These are phyloP conservation scores for Thera obeliscata DNA, from an alignment of 2,888 invertebrate species.

Conservation along the genomic window DNA sequence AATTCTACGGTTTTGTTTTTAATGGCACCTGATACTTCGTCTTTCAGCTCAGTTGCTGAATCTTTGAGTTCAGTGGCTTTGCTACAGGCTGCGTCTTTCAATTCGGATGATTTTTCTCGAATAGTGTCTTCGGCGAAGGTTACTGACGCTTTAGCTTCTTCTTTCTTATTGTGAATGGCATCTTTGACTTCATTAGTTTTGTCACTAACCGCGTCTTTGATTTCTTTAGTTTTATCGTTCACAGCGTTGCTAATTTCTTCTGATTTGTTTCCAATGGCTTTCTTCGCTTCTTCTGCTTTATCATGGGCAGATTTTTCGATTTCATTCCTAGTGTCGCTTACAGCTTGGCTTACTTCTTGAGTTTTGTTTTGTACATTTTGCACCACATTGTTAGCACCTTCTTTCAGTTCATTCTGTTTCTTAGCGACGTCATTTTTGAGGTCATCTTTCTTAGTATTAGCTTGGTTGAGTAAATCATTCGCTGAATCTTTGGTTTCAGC, in stretches of 20 bases:
- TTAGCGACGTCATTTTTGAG: constrained; percentile 58
- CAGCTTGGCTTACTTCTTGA: constrained; percentile 53
- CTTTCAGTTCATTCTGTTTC: constrained; percentile 60
- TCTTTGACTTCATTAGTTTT: constrained; percentile 41
- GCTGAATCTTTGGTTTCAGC: constrained; percentile 69
- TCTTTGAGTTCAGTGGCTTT: constrained; percentile 50
- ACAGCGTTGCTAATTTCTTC: constrained; percentile 52
- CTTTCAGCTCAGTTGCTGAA: constrained; percentile 40
- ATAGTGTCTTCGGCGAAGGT: constrained; percentile 44
- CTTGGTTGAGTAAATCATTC: constrained; percentile 65
- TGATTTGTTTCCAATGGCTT: constrained; percentile 47
- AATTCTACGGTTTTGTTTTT: constrained; percentile 43
- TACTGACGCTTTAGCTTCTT: constrained; percentile 35
- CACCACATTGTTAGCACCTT: constrained; percentile 50
- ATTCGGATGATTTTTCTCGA: constrained; percentile 47
- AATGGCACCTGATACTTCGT: constrained; percentile 47
- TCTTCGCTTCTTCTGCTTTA: constrained; percentile 50
- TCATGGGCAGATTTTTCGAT: constrained; percentile 53
- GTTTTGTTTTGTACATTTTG: constrained; percentile 54
- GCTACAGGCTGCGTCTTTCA: constrained; percentile 43
- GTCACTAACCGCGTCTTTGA: constrained; percentile 47
- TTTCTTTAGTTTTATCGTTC: constrained; percentile 52
- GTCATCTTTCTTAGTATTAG: constrained; percentile 64
- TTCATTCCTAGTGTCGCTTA: constrained; percentile 52
- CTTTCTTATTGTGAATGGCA: constrained; percentile 43